Conservation (phyloP, 2,113 vertebrate genomes). For the Casuarius casuarius region DNA sequence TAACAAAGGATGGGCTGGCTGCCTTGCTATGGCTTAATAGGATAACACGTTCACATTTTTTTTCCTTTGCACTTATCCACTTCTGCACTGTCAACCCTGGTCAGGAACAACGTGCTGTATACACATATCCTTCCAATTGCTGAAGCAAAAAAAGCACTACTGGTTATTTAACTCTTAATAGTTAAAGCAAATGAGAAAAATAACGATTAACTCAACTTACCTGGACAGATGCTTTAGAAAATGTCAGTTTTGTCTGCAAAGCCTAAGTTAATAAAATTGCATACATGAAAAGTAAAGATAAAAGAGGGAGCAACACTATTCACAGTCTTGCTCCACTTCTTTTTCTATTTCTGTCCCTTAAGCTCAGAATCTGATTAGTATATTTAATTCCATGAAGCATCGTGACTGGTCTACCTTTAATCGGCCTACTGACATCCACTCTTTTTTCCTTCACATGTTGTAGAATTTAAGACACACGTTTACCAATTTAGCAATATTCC, state of each 20-base stretch:
- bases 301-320: conserved; percentile 17
- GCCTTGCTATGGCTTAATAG: conserved; percentile 13
- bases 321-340: conserved; percentile 76
- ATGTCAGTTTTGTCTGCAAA: conserved; percentile 3
- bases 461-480: neutral
- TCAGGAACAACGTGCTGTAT: neutral
- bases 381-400: conserved; percentile 83
- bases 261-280: conserved; percentile 10
- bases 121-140: neutral
- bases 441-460: neutral
- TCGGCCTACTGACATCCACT: conserved; percentile 49
- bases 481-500: neutral
- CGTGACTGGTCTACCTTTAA: conserved; percentile 73
- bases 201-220: conserved; percentile 45
- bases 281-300: conserved; percentile 56
- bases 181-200: neutral
- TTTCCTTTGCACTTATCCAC: neutral
- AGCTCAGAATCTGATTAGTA: conserved; percentile 88
- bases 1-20: neutral
- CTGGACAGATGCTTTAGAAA: conserved; percentile 14
- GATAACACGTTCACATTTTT: neutral
- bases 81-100: neutral
- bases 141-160: neutral
- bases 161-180: neutral
- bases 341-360: conserved; percentile 87